Evolutionary conservation across 2,113 vertebrate species (phyloP).

Genomic region (Anarrhichthys ocellatus): DNA sequence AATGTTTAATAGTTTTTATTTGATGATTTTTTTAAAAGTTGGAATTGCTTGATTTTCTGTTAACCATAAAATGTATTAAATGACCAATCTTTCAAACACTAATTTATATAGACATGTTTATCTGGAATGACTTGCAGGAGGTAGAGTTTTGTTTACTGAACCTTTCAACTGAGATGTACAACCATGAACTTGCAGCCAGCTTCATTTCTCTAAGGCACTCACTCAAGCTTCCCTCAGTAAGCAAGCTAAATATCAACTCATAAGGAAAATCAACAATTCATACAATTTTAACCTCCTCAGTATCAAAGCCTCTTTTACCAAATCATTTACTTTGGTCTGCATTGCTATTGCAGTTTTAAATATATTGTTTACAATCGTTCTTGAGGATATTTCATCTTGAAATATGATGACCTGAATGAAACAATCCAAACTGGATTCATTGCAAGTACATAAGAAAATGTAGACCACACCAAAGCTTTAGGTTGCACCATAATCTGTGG

Average conservation of each 20-base stretch:
- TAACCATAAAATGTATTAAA: background rate
- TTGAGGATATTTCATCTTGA: background rate
- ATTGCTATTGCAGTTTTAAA: background rate
- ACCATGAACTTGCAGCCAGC: background rate
- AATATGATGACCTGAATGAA: background rate
- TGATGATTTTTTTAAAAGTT: background rate
- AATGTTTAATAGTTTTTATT: background rate
- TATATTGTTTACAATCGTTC: background rate
- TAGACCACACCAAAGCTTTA: background rate
- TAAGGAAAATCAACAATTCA: background rate
- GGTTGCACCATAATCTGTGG: background rate
- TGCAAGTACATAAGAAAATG: background rate
- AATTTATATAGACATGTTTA: background rate
- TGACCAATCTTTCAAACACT: background rate
- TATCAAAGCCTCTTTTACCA: background rate
- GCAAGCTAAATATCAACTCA: background rate
- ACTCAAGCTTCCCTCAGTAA: background rate
- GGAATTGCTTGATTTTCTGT: background rate
- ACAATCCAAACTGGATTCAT: background rate
- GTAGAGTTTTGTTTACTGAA: background rate
- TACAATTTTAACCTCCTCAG: background rate
- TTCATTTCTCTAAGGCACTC: background rate
- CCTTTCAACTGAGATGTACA: background rate
- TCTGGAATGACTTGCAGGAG: background rate
- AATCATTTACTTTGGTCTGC: background rate